Evolutionary conservation across 2,113 vertebrate species (phyloP), one percentile per base, ranked within the genome.

Genomic region (Sorex fumeus): DNA sequence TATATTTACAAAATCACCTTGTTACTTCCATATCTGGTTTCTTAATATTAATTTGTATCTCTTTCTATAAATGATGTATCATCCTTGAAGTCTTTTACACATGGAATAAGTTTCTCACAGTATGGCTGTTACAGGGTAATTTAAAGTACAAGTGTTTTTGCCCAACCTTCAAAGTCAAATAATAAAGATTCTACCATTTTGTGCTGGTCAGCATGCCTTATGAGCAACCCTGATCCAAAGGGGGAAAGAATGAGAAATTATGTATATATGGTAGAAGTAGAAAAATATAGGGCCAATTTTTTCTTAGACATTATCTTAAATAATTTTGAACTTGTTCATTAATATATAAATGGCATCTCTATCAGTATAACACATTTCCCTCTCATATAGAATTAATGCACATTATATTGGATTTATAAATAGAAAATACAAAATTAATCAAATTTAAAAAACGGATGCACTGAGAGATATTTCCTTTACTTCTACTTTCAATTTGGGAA

Each of bases 1-100:
- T 64, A 93, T 57, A 18, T 93, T 85, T 88, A 8, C 40, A 88
- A 82, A 6, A 74, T 64, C 8, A 10, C 23, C 78, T 90, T 32
- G 82, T 88, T 23, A 81, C 18, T 92, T 34, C 57, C 15, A 77
- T 30, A 2, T 64, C 47, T 79, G 5, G 4, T 67, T 23, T 10
- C 34, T 88, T 83, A 11, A 8, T 84, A 36, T 6, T 70, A 28
- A 21, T 2, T 89, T 27, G 40, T 40, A 2, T 86, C 85, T 84
- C 9, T 86, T 3, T 23, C 9, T 86, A 3, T 23, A 82, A 11
- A 90, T 78, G 11, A 5, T 43, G 3, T 74, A 30, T 85, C 3
- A 43, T 82, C 4, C 5, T 78, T 70, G 72, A 85, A 3, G 10
- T 1, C 25, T 6, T 89, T 57, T 66, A 11, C 7, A 36, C 36